A percentile compares a stretch with the other conserved stretches of the same genome.
Evolutionary conservation across 2,888 invertebrate genomes (phyloP).

Genomic region (Helicoverpa assulta): DNA sequence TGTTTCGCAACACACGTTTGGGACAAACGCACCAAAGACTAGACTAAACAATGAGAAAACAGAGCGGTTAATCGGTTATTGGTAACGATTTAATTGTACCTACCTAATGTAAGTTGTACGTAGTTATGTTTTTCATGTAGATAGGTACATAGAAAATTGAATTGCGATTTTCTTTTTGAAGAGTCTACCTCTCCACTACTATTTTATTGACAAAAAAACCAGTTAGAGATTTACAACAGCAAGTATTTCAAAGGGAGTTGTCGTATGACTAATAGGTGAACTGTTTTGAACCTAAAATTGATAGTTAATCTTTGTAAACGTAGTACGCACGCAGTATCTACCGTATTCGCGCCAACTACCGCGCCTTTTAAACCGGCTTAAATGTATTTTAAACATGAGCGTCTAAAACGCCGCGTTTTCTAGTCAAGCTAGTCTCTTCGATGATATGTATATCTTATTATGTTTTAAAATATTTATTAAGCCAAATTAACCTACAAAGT

Average conservation of each 20-base stretch:
- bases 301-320: conserved; percentile 31
- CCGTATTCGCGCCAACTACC: conserved; percentile 68
- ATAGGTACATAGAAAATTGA: too few species aligned
- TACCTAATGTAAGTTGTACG: background rate
- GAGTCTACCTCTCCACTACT: too few species aligned
- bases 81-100: background rate
- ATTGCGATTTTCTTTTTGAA: too few species aligned
- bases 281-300: too few species aligned
- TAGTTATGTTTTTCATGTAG: too few species aligned
- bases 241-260: too few species aligned
- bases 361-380: conserved; percentile 52
- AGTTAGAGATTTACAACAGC: background rate
- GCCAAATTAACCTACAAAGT: too few species aligned
- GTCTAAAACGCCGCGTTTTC: conserved; percentile 52
- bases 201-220: too few species aligned
- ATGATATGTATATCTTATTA: too few species aligned
- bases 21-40: conserved; percentile 65
- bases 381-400: conserved; percentile 19
- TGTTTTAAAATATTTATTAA: too few species aligned
- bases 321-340: conserved; percentile 61
- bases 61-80: conserved; percentile 24
- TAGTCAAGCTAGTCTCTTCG: too few species aligned
- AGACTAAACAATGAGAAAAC: conserved; percentile 51
- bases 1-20: conserved; percentile 66
- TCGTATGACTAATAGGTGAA: too few species aligned